Percentiles rank a stretch among this genome's conserved stretches.
phyloP scores from a whole-genome alignment of 2,888 invertebrate genomes.

The Torymus auratus region DNA sequence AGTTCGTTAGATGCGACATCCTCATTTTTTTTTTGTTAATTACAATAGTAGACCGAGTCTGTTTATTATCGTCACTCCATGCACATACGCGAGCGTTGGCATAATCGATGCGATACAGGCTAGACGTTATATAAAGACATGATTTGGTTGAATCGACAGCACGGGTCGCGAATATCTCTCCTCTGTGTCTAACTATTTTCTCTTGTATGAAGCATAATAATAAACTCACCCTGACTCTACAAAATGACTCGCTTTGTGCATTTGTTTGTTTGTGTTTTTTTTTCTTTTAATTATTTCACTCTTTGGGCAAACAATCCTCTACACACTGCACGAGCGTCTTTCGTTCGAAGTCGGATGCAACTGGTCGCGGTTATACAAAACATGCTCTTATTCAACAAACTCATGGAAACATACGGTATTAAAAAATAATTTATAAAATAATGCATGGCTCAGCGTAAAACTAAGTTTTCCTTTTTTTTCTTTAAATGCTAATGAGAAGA shows the following conservation, averaged over 20 bases:
- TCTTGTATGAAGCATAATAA: constrained; percentile 36
- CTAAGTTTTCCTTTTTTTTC: neutral
- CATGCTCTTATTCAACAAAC: constrained; percentile 24
- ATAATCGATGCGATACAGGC: constrained; percentile 63
- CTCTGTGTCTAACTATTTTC: constrained; percentile 18
- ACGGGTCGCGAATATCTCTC: constrained; percentile 19
- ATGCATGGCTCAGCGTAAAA: constrained; percentile 39
- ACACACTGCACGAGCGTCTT: constrained; percentile 35
- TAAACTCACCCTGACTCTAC: constrained; percentile 40
- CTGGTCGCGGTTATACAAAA: constrained; percentile 26
- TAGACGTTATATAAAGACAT: constrained; percentile 47
- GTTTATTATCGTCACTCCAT: constrained; percentile 28
- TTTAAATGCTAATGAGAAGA: constrained; percentile 26
- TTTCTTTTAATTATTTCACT: constrained; percentile 26
- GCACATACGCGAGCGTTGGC: neutral
- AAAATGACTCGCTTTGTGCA: constrained; percentile 57
- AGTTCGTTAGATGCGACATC: constrained; percentile 28
- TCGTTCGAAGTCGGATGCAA: constrained; percentile 34
- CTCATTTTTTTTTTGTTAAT: constrained; percentile 36
- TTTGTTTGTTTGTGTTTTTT: neutral
- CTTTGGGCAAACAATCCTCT: constrained; percentile 46
- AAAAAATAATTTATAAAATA: constrained; percentile 45
- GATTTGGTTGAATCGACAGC: constrained; percentile 51
- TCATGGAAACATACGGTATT: constrained; percentile 18
- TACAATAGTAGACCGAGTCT: constrained; percentile 51